phyloP scores from a whole-genome alignment of 1,140 invertebrate genomes.

The Dryas iulia region DNA sequence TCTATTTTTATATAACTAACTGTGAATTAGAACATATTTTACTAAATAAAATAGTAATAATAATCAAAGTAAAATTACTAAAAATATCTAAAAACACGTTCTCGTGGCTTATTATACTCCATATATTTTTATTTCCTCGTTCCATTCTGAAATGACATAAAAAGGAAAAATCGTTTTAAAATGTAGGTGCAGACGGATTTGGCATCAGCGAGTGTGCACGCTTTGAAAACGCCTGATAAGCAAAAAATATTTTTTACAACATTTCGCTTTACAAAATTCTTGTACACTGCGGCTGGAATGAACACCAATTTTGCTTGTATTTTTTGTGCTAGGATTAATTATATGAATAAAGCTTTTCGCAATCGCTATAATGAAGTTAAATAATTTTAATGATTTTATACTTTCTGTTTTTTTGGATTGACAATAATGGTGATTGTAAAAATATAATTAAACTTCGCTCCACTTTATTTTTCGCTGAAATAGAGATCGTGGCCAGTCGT shows the following conservation, averaged over 20 bases:
- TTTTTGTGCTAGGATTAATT: neutral
- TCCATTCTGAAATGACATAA: neutral
- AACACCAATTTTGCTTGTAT: neutral
- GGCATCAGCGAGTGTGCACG: neutral
- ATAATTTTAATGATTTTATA: too few species aligned
- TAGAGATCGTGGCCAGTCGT: too few species aligned
- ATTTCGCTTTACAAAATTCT: conserved; percentile 4
- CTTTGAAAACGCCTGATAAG: neutral
- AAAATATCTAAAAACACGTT: neutral
- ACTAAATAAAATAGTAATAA: too few species aligned
- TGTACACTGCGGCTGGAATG: neutral
- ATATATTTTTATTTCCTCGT: neutral
- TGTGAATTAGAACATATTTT: too few species aligned
- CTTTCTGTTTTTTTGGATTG: too few species aligned
- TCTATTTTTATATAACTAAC: too few species aligned
- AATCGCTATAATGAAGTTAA: too few species aligned
- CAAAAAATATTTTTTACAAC: neutral
- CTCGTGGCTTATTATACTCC: neutral
- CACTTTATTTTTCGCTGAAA: too few species aligned
- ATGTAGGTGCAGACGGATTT: conserved; percentile 10
- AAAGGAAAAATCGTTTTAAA: conserved; percentile 5
- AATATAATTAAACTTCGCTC: too few species aligned
- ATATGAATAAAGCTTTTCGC: neutral
- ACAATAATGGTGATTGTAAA: too few species aligned
- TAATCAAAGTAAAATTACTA: neutral